These are phyloP conservation scores for Micropoecilia bifurca DNA, from an alignment of 2,797 vertebrate genomes.

Conservation along the genomic window DNA sequence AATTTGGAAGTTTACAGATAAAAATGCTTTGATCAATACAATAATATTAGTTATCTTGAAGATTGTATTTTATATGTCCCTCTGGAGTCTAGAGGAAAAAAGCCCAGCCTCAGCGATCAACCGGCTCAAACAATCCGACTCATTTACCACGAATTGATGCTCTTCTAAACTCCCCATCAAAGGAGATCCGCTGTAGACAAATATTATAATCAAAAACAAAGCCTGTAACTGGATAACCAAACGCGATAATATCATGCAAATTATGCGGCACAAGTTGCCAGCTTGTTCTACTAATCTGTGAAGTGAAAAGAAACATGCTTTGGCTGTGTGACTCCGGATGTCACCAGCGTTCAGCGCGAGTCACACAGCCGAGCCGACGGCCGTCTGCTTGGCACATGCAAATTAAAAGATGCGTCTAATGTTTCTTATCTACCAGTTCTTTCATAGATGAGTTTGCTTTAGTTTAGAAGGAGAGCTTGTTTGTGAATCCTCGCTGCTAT, in stretches of 20 bases:
- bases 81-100: too few relatives aligned
- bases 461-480: neutral
- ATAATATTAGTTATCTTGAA: too few relatives aligned
- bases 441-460: neutral
- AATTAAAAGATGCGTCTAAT: slow-evolving; percentile 31
- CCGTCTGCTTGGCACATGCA: slow-evolving; percentile 35
- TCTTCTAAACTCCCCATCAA: neutral
- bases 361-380: slow-evolving; percentile 14
- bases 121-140: neutral
- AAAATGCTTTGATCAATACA: too few relatives aligned
- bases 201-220: slow-evolving; percentile 13
- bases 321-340: slow-evolving; percentile 34
- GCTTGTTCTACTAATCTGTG: slow-evolving; percentile 48
- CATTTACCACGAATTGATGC: neutral
- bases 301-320: slow-evolving; percentile 48
- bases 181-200: slow-evolving; percentile 7
- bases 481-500: neutral
- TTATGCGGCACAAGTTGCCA: slow-evolving; percentile 23
- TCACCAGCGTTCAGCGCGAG: slow-evolving; percentile 17
- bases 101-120: neutral
- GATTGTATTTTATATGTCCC: too few relatives aligned
- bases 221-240: slow-evolving; percentile 7
- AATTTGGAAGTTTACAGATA: too few relatives aligned
- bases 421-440: slow-evolving; percentile 2
- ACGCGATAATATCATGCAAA: slow-evolving; percentile 46